Percentiles rank a stretch among this genome's conserved stretches.
Evolutionary conservation across 2,888 invertebrate species (phyloP).

Genomic region (Digitonthophagus gazella): DNA sequence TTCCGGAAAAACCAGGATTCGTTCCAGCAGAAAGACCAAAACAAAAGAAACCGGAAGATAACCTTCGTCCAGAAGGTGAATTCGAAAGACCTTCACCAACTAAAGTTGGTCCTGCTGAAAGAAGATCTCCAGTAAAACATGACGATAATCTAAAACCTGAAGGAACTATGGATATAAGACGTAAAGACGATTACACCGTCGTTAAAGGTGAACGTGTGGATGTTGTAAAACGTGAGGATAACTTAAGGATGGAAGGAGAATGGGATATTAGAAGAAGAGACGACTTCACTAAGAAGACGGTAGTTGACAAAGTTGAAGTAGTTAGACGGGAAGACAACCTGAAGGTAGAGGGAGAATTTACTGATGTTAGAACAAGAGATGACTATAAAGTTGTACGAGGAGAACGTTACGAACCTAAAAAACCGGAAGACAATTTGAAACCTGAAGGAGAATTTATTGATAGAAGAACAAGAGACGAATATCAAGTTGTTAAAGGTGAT

Average conservation of each 20-base stretch:
- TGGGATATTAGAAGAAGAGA: constrained; percentile 37
- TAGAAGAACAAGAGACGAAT: constrained; percentile 55
- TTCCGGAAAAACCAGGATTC: constrained; percentile 50
- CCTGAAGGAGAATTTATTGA: constrained; percentile 60
- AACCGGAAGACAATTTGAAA: constrained; percentile 56
- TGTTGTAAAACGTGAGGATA: constrained; percentile 56
- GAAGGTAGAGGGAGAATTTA: constrained; percentile 50
- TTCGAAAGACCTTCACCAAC: constrained; percentile 46
- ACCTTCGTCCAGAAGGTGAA: constrained; percentile 58
- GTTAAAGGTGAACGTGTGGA: constrained; percentile 57
- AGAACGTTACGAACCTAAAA: constrained; percentile 61
- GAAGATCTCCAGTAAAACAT: constrained; percentile 49
- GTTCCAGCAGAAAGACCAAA: constrained; percentile 47
- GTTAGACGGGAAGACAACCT: constrained; percentile 54
- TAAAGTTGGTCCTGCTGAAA: constrained; percentile 43
- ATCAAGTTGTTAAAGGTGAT: constrained; percentile 60
- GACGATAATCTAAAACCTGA: constrained; percentile 59
- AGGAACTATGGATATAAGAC: constrained; percentile 53
- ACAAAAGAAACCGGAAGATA: constrained; percentile 49
- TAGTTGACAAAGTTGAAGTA: constrained; percentile 58
- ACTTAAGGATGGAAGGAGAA: constrained; percentile 55
- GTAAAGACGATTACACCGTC: constrained; percentile 28
- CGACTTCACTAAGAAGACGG: constrained; percentile 28
- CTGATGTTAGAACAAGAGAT: constrained; percentile 54
- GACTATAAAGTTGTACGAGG: constrained; percentile 58